Evolutionary conservation across 2,797 vertebrate genomes (phyloP), one percentile per base, ranked within the genome.

Genomic region (Tauraco hartlaubi): DNA sequence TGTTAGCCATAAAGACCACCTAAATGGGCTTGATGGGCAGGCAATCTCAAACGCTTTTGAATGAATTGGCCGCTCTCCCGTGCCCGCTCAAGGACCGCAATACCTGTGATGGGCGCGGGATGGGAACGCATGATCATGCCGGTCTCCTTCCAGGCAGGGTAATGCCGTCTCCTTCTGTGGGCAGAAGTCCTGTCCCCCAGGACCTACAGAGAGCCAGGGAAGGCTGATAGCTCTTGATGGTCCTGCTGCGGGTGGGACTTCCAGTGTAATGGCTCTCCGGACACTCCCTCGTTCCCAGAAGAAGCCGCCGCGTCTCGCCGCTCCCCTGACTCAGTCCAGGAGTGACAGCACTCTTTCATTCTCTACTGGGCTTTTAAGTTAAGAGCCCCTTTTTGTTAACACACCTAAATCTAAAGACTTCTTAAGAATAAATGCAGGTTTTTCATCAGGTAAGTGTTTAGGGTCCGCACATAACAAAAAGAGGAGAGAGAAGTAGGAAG

Each of bases 21-120:
- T 44, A 23, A 62, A 22, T 2, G 13, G 29, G 9, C 18, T 68
- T 28, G 21, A 21, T 29, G 0, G 0, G 13, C 37, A 35, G 9
- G 12, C 2, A 0, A 5, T 21, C 31, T 68, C 33, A 26, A 71
- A 20, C 2, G 7, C 2, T 67, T 63, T 16, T 48, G 33, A 59
- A 56, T 16, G 4, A 61, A 41, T 8, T 12, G 15, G 25, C 19
- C 5, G 4, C 11, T n/a, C 17, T 23, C 7, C 8, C 0, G 4
- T 5, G 12, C 5, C 51, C 44, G 22, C 14, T 31, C 28, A 37
- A n/a, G 15, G 12, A 44, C 14, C 5, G 2, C 9, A 66, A 52
- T 15, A 31, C 10, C 8, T 21, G 2, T 7, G 13, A 28, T 5
- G 5, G 18, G 12, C 19, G 31, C 1, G 3, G 11, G 49, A 56